phyloP scores from a whole-genome alignment of 2,113 vertebrate genomes.

The Tragelaphus imberbis region DNA sequence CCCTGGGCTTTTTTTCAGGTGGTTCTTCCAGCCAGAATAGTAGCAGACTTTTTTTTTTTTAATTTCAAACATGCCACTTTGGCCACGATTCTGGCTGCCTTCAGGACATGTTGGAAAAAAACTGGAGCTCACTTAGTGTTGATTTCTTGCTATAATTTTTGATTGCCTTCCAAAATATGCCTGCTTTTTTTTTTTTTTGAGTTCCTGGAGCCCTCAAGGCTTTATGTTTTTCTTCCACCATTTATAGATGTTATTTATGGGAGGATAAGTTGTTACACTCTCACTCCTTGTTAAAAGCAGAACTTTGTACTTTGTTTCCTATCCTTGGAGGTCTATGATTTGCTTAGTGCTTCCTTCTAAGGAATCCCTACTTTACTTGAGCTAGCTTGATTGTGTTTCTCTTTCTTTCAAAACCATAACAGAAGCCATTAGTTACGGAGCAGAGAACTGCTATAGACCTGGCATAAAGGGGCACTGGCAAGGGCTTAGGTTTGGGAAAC shows the following conservation, averaged over 20 bases:
- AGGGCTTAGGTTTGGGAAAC: neutral
- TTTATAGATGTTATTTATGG: conserved; percentile 1
- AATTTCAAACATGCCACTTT: neutral
- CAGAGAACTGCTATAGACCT: neutral
- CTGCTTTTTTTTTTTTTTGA: neutral
- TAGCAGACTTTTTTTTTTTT: conserved; percentile 22
- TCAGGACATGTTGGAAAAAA: neutral
- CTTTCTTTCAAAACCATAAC: neutral
- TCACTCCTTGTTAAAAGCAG: neutral
- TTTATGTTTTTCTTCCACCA: neutral
- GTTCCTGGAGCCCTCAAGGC: neutral
- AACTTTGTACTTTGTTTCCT: conserved; percentile 4
- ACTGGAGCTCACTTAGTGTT: neutral
- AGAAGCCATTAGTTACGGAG: conserved; percentile 23
- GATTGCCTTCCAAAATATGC: neutral
- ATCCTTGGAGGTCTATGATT: conserved; percentile 28
- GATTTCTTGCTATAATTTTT: neutral
- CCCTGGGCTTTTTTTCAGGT: neutral
- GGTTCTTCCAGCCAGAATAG: neutral
- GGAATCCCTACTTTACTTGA: conserved; percentile 1
- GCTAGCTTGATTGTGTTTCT: conserved; percentile 23
- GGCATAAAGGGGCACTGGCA: neutral
- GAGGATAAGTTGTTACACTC: neutral
- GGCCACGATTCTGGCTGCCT: neutral
- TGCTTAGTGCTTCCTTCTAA: neutral